These are phyloP conservation scores for Characodon lateralis DNA, from an alignment of 2,797 vertebrate genomes.

Conservation along the genomic window DNA sequence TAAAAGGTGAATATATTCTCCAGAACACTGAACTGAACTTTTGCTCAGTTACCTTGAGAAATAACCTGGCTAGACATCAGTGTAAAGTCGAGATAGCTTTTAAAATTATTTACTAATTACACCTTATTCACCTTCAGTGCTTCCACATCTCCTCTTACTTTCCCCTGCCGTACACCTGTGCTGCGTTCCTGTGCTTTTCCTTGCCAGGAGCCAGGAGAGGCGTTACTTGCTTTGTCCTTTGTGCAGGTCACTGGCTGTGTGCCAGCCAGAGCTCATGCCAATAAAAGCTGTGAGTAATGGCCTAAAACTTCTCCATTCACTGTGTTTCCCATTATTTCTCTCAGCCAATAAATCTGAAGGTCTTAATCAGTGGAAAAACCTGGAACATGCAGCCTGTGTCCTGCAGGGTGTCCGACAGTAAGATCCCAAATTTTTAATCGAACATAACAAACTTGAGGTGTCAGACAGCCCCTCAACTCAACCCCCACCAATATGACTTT, in stretches of 20 bases:
- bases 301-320: slow-evolving; percentile 76
- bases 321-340: slow-evolving; percentile 77
- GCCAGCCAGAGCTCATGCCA: slow-evolving; percentile 75
- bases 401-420: slow-evolving; percentile 58
- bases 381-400: slow-evolving; percentile 61
- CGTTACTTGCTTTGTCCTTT: slow-evolving; percentile 78
- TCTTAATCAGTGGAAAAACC: slow-evolving; percentile 75
- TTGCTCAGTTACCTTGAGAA: not conserved
- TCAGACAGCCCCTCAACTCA: slow-evolving; percentile 19
- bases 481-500: slow-evolving; percentile 34
- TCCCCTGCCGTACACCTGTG: slow-evolving; percentile 53
- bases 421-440: slow-evolving; percentile 66
- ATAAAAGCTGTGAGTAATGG: slow-evolving; percentile 79
- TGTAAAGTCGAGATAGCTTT: slow-evolving; percentile 9
- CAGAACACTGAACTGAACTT: not conserved
- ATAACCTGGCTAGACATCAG: not conserved
- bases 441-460: slow-evolving; percentile 58
- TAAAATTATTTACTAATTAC: slow-evolving; percentile 61
- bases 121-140: slow-evolving; percentile 55
- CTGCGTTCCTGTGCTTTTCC: slow-evolving; percentile 47
- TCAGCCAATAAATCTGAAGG: slow-evolving; percentile 72
- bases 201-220: slow-evolving; percentile 72
- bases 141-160: slow-evolving; percentile 44
- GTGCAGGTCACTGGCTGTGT: slow-evolving; percentile 73
- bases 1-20: not conserved